Base-by-base conservation (phyloP, 2,888 invertebrate genomes). In the Muschampia plurimacula region DNA sequence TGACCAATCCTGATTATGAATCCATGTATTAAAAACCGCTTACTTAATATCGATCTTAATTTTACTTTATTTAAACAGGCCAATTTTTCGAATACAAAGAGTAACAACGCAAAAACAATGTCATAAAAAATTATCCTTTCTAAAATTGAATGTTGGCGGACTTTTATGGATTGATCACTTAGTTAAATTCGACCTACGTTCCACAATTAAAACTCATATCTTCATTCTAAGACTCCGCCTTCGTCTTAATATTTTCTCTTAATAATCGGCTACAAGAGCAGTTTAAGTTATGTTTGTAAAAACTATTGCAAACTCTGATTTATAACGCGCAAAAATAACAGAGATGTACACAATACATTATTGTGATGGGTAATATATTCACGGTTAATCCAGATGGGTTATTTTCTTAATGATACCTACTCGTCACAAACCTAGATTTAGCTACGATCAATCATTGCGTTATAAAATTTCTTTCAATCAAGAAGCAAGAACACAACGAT, bases 131-230 rank as follows among this genome's bases (percentile, higher is more conserved):
- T 32, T 32, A 32, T 32, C 32, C 32, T 32, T 32, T 32, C 32
- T 32, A 32, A 32, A 32, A 32, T 32, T 32, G 3, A 32, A 32
- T 32, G 2, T 32, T 32, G 2, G 3, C 22, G 22, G 22, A 32
- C 1, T 32, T 32, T 32, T 32, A 32, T 32, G 32, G 32, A 32
- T 32, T 32, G 32, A 57, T 28, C 12, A 44, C 44, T 22, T 22
- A 41, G 8, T 22, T 22, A 41, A 2, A 28, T 46, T 46, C 28
- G 13, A 13, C 22, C 59, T 59, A 60, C 77, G 75, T 77, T 3
- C 9, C 0, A 49, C 9, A 15, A 10, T n/a, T n/a, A n/a, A n/a
- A 49, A 49, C n/a, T 49, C n/a, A 49, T n/a, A 10, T 46, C 10
- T 49, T n/a, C 49, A n/a, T 6, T n/a, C 28, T 28, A 10, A 57